phyloP scores from a whole-genome alignment of 1,140 invertebrate genomes.

The Drosophila orena region DNA sequence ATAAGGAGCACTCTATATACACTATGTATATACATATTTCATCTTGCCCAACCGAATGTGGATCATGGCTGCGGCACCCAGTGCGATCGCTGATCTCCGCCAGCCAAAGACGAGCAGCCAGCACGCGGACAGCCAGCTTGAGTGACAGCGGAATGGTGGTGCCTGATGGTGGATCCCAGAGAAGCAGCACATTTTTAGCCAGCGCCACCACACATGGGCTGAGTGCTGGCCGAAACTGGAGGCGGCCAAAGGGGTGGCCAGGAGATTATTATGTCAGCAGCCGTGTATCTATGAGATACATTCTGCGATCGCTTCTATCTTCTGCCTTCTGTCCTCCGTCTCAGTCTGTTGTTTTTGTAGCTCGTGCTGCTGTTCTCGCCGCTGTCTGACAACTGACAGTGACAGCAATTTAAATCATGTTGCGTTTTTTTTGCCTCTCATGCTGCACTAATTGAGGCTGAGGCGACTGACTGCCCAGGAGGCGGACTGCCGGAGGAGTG shows the following conservation, averaged over 20 bases:
- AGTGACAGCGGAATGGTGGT: conserved; percentile 28
- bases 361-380: conserved; percentile 59
- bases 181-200: conserved; percentile 13
- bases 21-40: background rate
- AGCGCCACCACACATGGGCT: conserved; percentile 5
- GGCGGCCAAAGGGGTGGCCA: background rate
- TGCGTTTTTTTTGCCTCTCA: conserved; percentile 50
- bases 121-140: conserved; percentile 18
- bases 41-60: conserved; percentile 27
- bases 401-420: conserved; percentile 80
- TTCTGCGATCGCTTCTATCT: conserved; percentile 25
- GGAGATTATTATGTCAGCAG: conserved; percentile 64
- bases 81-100: conserved; percentile 7
- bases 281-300: conserved; percentile 65
- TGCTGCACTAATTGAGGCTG: conserved; percentile 71
- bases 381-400: conserved; percentile 72
- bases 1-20: background rate
- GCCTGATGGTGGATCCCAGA: conserved; percentile 1
- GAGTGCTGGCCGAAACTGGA: conserved; percentile 28
- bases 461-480: conserved; percentile 13
- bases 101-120: conserved; percentile 3
- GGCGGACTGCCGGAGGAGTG: background rate
- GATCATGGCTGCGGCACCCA: conserved; percentile 32
- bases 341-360: conserved; percentile 12
- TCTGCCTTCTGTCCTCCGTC: conserved; percentile 11